phyloP scores from a whole-genome alignment of 2,113 vertebrate genomes.

The Lepisosteus oculatus region DNA sequence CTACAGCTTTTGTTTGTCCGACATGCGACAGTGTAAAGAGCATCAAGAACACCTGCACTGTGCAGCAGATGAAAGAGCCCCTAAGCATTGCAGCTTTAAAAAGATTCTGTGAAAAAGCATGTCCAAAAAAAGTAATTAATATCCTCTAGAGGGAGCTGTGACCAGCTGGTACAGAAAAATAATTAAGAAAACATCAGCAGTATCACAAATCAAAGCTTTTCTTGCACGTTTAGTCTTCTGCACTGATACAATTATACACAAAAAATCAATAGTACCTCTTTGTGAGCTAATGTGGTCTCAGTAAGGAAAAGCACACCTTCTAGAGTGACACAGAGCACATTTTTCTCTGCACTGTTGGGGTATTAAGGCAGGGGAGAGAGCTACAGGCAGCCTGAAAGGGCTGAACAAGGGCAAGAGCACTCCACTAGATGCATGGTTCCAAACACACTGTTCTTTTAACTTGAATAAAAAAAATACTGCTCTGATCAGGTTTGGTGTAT shows the following conservation, averaged over 20 bases:
- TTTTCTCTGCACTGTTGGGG: not conserved
- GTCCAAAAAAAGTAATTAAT: too few species aligned
- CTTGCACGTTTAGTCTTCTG: not conserved
- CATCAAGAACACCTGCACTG: too few species aligned
- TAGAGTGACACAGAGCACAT: not conserved
- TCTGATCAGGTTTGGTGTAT: too few species aligned
- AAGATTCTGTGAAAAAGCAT: too few species aligned
- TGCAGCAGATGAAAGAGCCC: too few species aligned
- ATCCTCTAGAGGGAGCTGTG: constrained; percentile 12
- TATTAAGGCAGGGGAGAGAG: constrained; percentile 3
- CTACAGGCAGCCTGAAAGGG: constrained; percentile 10
- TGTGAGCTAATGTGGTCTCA: not conserved
- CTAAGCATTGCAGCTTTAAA: too few species aligned
- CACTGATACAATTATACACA: not conserved
- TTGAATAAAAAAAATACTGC: too few species aligned
- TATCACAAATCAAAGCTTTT: too few species aligned
- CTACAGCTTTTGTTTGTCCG: too few species aligned
- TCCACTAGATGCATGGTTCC: not conserved
- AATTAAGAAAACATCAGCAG: too few species aligned
- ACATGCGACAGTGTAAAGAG: too few species aligned
- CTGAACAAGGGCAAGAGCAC: constrained; percentile 5
- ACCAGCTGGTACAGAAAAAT: constrained; percentile 14
- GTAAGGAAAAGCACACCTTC: not conserved
- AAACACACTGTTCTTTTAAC: too few species aligned
- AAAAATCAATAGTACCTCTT: constrained; percentile 9